Percentiles rank a stretch among this genome's conserved stretches.
Evolutionary conservation across 53 echinoderm and acorn worm genomes (phyloP).

Genomic region (Zoroaster sp.): DNA sequence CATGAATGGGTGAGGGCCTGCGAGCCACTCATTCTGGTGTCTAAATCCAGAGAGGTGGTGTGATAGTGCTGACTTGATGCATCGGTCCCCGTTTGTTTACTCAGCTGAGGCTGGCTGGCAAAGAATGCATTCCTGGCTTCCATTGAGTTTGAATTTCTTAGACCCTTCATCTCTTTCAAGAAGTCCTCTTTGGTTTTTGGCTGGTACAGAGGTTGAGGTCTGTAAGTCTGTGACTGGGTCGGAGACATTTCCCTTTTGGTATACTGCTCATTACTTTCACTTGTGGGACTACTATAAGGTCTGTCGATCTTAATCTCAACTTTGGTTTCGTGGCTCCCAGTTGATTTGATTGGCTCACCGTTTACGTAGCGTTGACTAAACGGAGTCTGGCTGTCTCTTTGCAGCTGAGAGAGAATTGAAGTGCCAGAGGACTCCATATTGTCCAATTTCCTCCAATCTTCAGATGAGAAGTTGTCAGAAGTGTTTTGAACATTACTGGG

Average conservation of each 20-base stretch:
- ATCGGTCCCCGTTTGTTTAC: neutral
- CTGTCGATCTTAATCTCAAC: slow-evolving; percentile 16
- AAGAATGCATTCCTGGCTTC: slow-evolving; percentile 11
- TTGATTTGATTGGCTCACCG: slow-evolving; percentile 37
- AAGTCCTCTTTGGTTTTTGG: slow-evolving; percentile 14
- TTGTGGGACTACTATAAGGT: neutral
- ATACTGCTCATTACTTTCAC: neutral
- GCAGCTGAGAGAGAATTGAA: slow-evolving; percentile 69
- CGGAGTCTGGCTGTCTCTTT: slow-evolving; percentile 50
- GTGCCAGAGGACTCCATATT: slow-evolving; percentile 34
- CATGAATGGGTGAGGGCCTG: neutral
- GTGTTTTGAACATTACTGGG: neutral
- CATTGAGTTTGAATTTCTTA: neutral
- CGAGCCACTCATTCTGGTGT: slow-evolving; percentile 15
- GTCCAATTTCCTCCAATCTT: slow-evolving; percentile 64
- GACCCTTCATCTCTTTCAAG: neutral
- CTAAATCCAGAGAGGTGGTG: slow-evolving; percentile 38
- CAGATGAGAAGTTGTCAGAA: slow-evolving; percentile 53
- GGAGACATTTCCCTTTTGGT: neutral
- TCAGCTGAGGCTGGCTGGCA: slow-evolving; percentile 9
- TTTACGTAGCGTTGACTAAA: slow-evolving; percentile 35
- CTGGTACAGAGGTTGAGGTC: neutral
- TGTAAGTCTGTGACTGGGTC: neutral
- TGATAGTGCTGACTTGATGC: slow-evolving; percentile 16
- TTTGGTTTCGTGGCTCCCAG: slow-evolving; percentile 9